Conservation (phyloP, 2,797 vertebrate genomes). For the Thunnus albacares region DNA sequence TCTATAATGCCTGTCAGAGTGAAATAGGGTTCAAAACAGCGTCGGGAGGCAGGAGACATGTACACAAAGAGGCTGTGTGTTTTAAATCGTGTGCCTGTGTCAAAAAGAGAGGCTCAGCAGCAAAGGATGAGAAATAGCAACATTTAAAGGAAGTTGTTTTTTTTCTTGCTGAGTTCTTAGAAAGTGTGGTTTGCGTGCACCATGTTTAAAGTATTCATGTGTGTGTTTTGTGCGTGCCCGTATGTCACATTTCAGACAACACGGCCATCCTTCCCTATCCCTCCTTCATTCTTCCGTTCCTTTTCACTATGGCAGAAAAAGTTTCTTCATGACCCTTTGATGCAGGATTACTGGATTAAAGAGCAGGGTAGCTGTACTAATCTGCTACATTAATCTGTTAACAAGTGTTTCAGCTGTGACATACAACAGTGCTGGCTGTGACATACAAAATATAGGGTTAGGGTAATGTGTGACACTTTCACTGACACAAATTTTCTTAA, state of each 20-base stretch:
- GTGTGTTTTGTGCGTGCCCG: neutral
- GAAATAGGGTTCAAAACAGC: conserved; percentile 70
- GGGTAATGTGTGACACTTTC: conserved; percentile 61
- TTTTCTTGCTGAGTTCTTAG: conserved; percentile 40
- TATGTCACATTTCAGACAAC: conserved; percentile 61
- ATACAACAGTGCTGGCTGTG: conserved; percentile 64
- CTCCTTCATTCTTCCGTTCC: conserved; percentile 48
- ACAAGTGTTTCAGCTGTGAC: conserved; percentile 79
- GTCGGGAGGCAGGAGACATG: conserved; percentile 57
- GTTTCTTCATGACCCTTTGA: conserved; percentile 81
- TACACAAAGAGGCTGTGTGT: conserved; percentile 65
- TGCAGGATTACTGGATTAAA: conserved; percentile 85
- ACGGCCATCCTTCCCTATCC: conserved; percentile 40
- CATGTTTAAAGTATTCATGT: conserved; percentile 25
- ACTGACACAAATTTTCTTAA: conserved; percentile 46
- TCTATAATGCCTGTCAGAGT: conserved; percentile 76
- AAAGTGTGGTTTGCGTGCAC: conserved; percentile 34
- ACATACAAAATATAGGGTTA: conserved; percentile 58
- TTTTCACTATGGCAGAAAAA: conserved; percentile 57
- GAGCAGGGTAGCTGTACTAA: conserved; percentile 72
- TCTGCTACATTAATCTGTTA: conserved; percentile 81
- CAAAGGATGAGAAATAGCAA: conserved; percentile 63
- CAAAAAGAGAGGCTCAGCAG: conserved; percentile 58
- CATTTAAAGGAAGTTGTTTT: conserved; percentile 50
- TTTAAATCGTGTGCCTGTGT: conserved; percentile 65